phyloP scores from a whole-genome alignment of 2,888 invertebrate species.

The Sesia apiformis region DNA sequence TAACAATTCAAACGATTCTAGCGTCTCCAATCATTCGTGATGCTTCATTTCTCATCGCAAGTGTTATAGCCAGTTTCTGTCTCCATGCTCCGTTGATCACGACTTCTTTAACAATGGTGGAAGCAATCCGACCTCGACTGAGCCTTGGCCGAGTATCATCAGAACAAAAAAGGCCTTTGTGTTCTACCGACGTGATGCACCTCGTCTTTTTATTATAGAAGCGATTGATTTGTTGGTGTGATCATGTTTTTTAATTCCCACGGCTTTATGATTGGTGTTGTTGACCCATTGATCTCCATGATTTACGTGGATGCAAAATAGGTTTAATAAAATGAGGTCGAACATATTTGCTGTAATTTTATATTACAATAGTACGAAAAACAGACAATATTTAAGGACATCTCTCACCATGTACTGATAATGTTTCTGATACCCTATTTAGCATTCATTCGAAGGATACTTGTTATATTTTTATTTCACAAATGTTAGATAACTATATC shows the following conservation, averaged over 20 bases:
- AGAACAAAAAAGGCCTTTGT: slow-evolving; percentile 3
- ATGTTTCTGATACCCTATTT: too few relatives aligned
- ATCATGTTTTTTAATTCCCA: slow-evolving; percentile 10
- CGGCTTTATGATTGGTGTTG: slow-evolving; percentile 1
- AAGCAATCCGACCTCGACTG: slow-evolving; percentile 5
- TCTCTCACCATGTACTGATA: too few relatives aligned
- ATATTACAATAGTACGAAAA: too few relatives aligned
- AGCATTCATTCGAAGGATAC: too few relatives aligned
- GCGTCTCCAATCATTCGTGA: not conserved
- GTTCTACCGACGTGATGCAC: slow-evolving; percentile 3
- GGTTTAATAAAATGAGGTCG: too few relatives aligned
- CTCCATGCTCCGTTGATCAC: slow-evolving; percentile 4
- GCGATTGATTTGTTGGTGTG: slow-evolving; percentile 5
- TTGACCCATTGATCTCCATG: not conserved
- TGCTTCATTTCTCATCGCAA: not conserved
- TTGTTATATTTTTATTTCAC: too few relatives aligned
- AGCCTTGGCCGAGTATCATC: slow-evolving; percentile 8
- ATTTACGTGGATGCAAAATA: not conserved
- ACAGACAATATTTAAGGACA: too few relatives aligned
- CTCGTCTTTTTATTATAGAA: slow-evolving; percentile 2
- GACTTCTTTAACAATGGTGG: slow-evolving; percentile 7
- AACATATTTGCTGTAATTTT: too few relatives aligned
- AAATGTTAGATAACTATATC: too few relatives aligned
- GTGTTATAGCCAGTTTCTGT: not conserved
- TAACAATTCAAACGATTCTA: too few relatives aligned